Evolutionary conservation across 2,888 invertebrate genomes (phyloP).

Genomic region (Eupithecia centaureata): DNA sequence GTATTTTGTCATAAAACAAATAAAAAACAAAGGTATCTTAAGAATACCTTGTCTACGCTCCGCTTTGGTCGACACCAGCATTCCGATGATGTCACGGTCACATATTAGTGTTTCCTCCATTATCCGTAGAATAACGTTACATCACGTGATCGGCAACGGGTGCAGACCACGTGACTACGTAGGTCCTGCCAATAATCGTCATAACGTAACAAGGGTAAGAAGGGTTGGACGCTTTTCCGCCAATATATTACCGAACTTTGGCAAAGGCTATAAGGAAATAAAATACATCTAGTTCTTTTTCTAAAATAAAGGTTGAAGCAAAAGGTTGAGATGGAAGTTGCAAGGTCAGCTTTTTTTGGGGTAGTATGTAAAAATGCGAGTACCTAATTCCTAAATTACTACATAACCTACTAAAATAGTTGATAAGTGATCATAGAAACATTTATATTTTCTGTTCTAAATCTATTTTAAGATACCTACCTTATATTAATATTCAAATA

Average conservation of each 20-base stretch:
- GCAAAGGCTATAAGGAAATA: constrained; percentile 38
- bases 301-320: not conserved
- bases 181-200: constrained; percentile 34
- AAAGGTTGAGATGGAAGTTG: not conserved
- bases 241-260: constrained; percentile 27
- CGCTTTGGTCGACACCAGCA: not conserved
- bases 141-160: constrained; percentile 55
- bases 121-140: constrained; percentile 19
- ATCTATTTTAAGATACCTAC: too few relatives aligned
- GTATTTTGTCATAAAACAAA: not conserved
- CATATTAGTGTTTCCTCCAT: constrained; percentile 23
- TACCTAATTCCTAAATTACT: too few relatives aligned
- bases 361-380: not conserved
- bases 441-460: too few relatives aligned
- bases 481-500: too few relatives aligned
- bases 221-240: constrained; percentile 17
- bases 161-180: constrained; percentile 55
- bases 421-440: too few relatives aligned
- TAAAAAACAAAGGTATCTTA: not conserved
- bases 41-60: too few relatives aligned
- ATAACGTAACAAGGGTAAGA: constrained; percentile 32
- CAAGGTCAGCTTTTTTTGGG: not conserved
- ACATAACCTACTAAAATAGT: too few relatives aligned
- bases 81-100: constrained; percentile 2
- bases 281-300: constrained; percentile 10